A percentile compares a stretch with the other conserved stretches of the same genome.
phyloP scores from a whole-genome alignment of 2,113 vertebrate species.

The Cephalopholis sonnerati region DNA sequence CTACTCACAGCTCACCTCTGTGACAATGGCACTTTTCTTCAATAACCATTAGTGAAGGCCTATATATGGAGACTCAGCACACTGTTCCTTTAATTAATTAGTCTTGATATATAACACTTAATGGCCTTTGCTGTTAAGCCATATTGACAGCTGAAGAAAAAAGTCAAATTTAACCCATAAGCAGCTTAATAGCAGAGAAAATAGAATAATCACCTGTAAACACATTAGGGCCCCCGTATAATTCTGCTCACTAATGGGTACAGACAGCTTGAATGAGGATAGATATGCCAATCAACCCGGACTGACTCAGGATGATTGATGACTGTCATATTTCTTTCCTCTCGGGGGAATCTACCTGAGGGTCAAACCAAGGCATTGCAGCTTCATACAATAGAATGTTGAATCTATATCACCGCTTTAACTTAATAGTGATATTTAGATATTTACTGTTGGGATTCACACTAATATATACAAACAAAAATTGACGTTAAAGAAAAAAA shows the following conservation, averaged over 20 bases:
- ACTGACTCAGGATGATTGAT: slow-evolving; percentile 77
- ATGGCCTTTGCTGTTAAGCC: slow-evolving; percentile 60
- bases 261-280: slow-evolving; percentile 82
- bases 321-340: slow-evolving; percentile 67
- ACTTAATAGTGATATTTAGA: neutral
- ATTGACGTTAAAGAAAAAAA: neutral
- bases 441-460: neutral
- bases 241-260: slow-evolving; percentile 71
- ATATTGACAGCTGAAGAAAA: slow-evolving; percentile 32
- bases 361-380: slow-evolving; percentile 16
- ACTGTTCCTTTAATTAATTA: slow-evolving; percentile 42
- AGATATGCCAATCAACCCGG: slow-evolving; percentile 75
- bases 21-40: neutral
- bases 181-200: slow-evolving; percentile 42
- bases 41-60: neutral
- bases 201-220: slow-evolving; percentile 62
- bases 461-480: neutral
- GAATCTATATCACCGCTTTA: neutral
- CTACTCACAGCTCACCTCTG: slow-evolving; percentile 14
- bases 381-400: neutral
- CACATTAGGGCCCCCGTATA: slow-evolving; percentile 50
- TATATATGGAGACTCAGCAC: slow-evolving; percentile 28
- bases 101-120: slow-evolving; percentile 45
- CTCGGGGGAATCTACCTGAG: slow-evolving; percentile 33
- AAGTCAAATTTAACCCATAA: slow-evolving; percentile 46